These are phyloP conservation scores for Henicopernis longicauda DNA, from an alignment of 2,113 vertebrate genomes.

Conservation along the genomic window DNA sequence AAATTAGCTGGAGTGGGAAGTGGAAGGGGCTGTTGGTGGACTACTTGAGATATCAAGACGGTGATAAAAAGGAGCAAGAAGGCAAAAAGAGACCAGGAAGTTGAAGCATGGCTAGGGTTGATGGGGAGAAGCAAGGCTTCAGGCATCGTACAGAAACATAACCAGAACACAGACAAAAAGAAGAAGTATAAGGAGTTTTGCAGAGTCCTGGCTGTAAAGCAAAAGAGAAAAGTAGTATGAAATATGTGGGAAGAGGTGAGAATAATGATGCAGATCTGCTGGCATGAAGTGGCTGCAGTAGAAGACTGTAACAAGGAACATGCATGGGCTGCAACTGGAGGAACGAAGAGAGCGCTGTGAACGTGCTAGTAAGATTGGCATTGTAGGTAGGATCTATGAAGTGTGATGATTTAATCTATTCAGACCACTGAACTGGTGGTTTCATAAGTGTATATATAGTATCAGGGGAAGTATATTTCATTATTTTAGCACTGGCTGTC, in stretches of 20 bases:
- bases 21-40: background rate
- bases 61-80: background rate
- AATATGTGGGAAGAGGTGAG: background rate
- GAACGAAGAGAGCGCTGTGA: background rate
- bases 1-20: background rate
- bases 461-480: background rate
- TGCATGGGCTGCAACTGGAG: background rate
- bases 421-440: background rate
- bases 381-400: background rate
- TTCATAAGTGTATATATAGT: background rate
- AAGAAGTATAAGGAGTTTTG: background rate
- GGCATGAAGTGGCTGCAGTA: background rate
- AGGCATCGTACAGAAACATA: background rate
- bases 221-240: background rate
- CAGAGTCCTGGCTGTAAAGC: background rate
- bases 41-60: fast-evolving
- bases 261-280: background rate
- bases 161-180: background rate
- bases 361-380: fast-evolving
- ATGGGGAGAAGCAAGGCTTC: background rate
- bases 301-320: background rate
- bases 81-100: background rate
- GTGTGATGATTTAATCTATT: background rate
- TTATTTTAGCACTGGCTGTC: background rate
- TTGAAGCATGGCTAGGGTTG: background rate